Percentiles rank a stretch among this genome's conserved stretches.
phyloP scores from a whole-genome alignment of 2,797 vertebrate genomes.

The Labeo calbasu region DNA sequence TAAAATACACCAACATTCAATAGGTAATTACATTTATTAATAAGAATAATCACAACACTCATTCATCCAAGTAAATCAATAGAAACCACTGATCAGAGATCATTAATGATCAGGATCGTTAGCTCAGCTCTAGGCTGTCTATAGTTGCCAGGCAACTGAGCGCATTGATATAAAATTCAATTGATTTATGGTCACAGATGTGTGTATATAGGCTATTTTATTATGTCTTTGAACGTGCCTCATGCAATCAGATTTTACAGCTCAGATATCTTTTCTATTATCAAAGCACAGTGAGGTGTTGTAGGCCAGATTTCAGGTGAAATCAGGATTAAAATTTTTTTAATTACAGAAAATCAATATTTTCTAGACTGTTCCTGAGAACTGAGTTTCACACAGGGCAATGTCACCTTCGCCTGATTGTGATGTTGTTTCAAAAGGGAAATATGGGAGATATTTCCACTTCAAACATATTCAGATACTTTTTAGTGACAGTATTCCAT shows the following conservation, averaged over 20 bases:
- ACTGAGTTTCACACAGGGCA: constrained; percentile 21
- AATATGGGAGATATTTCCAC: background rate
- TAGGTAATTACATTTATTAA: background rate
- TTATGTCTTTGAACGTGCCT: background rate
- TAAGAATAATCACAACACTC: background rate
- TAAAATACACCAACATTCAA: background rate
- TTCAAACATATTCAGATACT: constrained; percentile 1
- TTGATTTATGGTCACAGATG: background rate
- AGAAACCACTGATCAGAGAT: background rate
- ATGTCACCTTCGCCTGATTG: constrained; percentile 13
- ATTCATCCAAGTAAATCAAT: background rate
- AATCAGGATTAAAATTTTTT: background rate
- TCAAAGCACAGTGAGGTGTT: background rate
- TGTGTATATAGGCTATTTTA: constrained; percentile 1
- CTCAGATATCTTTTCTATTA: background rate
- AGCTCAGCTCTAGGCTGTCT: background rate
- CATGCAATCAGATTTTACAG: constrained; percentile 1
- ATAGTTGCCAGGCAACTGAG: background rate
- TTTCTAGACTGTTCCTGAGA: constrained; percentile 5
- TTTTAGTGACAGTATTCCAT: background rate
- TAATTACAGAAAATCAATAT: constrained; percentile 4
- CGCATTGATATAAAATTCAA: background rate
- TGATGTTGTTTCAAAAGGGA: constrained; percentile 16
- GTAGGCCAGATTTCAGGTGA: background rate
- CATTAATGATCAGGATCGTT: background rate